Evolutionary conservation across 2,888 invertebrate genomes (phyloP), one percentile per base, ranked within the genome.

Genomic region (Noctua comes): DNA sequence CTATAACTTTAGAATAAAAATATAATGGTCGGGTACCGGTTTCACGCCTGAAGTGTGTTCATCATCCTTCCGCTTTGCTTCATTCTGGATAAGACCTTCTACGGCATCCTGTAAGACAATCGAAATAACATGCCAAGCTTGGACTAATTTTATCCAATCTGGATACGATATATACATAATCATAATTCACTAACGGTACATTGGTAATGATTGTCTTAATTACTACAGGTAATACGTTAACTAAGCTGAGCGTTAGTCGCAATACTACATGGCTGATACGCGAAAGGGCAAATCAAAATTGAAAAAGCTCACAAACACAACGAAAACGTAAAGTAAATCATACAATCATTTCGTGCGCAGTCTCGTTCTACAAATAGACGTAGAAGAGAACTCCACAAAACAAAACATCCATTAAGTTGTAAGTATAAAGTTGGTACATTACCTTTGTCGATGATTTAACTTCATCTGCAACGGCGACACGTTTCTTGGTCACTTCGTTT

Each of bases 61-160:
- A 88, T 94, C 95, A 89, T 93, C 93, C 93, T 93, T 94, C 94
- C 91, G 91, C 91, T 94, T 95, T 89, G 92, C 92, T 90, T 94
- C 95, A 89, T 91, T 93, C 91, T 93, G 94, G 92, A 92, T 92
- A 84, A 93, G 90, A 91, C 93, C 92, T 91, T 95, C 95, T 91
- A 94, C 94, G 78, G 94, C 93, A 88, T 94, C 96, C 96, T 96
- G 96, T 87, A 96, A 96, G 90, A 93, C 87, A 95, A 95, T 94
- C 91, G 88, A 91, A 93, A 93, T 87, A 92, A 94, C 93, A 95
- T 95, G 94, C 95, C 94, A 95, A 93, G 93, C 93, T 91, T 88
- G 91, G 92, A 88, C 83, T 82, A 76, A 82, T 59, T 78, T 80
- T 81, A 79, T 84, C 86, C 85, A 71, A 80, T 77, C 68, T 65